A percentile compares a stretch with the other conserved stretches of the same genome.
Evolutionary conservation across 2,888 invertebrate genomes (phyloP).

Genomic region (Frankliniella intonsa): DNA sequence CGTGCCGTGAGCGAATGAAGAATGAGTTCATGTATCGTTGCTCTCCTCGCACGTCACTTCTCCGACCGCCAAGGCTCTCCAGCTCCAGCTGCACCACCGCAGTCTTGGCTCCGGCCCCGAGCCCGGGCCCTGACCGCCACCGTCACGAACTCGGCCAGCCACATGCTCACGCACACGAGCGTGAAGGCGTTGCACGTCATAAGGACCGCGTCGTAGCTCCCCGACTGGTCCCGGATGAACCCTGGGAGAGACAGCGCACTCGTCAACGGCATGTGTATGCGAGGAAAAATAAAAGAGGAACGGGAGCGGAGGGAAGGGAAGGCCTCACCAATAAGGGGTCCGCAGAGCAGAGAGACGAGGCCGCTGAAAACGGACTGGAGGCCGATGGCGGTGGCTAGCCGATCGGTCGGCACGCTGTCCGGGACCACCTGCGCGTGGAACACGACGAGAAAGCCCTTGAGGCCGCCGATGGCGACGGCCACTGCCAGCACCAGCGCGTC

Average conservation of each 20-base stretch:
- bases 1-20: neutral
- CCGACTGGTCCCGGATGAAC: constrained; percentile 35
- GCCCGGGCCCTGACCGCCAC: neutral
- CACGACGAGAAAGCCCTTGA: constrained; percentile 47
- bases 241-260: constrained; percentile 31
- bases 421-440: constrained; percentile 47
- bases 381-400: constrained; percentile 46
- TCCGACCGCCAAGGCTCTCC: neutral
- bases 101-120: neutral
- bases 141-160: constrained; percentile 19
- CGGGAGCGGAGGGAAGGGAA: neutral
- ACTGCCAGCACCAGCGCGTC: constrained; percentile 41
- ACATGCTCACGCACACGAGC: constrained; percentile 32
- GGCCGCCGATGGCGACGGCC: constrained; percentile 43
- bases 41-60: neutral
- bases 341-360: constrained; percentile 43
- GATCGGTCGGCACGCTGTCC: constrained; percentile 44
- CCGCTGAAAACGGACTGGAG: constrained; percentile 46
- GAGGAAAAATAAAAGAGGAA: neutral
- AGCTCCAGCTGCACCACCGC: neutral
- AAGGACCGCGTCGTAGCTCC: constrained; percentile 36
- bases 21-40: neutral
- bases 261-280: neutral
- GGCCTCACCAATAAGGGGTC: constrained; percentile 45
- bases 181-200: constrained; percentile 35